These are phyloP conservation scores for Coelinius sp. DNA, from an alignment of 2,888 invertebrate species.

Conservation along the genomic window DNA sequence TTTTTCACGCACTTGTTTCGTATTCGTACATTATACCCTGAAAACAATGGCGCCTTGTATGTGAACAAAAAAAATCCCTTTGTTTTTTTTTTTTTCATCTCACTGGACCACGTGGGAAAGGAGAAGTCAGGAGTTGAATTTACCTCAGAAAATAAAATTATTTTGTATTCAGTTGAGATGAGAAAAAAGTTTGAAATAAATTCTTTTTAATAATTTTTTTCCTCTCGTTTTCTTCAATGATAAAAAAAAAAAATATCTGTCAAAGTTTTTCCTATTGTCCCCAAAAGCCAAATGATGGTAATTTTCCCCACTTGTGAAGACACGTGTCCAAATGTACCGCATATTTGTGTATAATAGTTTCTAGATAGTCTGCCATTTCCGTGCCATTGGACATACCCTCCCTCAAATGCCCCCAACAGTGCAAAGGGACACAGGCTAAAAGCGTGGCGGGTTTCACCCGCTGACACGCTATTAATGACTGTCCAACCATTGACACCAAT, in stretches of 20 bases:
- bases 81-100: constrained; percentile 48
- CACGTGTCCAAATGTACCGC: constrained; percentile 64
- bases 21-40: constrained; percentile 18
- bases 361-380: constrained; percentile 55
- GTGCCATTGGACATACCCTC: constrained; percentile 43
- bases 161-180: not conserved
- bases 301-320: constrained; percentile 61
- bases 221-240: not conserved
- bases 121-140: constrained; percentile 2
- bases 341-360: constrained; percentile 59
- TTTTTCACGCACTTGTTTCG: constrained; percentile 62
- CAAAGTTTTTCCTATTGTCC: constrained; percentile 33
- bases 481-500: constrained; percentile 33
- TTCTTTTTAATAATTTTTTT: not conserved
- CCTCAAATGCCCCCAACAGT: not conserved
- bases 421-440: constrained; percentile 4
- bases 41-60: constrained; percentile 31
- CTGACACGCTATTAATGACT: constrained; percentile 51
- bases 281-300: constrained; percentile 59
- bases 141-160: not conserved
- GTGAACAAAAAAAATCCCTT: constrained; percentile 6
- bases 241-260: not conserved
- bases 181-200: not conserved
- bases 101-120: constrained; percentile 63
- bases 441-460: constrained; percentile 41